Percentiles rank a stretch among this genome's conserved stretches.
phyloP scores from a whole-genome alignment of 2,113 vertebrate genomes.

The Anguilla japonica region DNA sequence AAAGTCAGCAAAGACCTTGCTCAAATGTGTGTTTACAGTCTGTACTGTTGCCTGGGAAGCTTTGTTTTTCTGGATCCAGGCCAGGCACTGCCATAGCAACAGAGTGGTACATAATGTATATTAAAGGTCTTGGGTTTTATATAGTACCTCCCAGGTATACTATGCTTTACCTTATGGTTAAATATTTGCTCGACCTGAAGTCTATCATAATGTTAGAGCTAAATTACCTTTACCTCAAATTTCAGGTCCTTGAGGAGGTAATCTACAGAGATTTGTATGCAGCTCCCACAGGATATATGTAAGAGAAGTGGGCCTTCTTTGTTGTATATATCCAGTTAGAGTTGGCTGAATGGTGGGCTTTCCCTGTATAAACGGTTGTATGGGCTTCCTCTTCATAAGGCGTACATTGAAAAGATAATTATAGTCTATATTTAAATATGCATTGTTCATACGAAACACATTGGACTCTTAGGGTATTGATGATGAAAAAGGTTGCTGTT shows the following conservation, averaged over 20 bases:
- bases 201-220: not conserved
- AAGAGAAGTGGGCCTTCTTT: not conserved
- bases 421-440: no score
- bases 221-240: not conserved
- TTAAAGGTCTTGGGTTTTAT: not conserved
- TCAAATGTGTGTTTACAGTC: constrained; percentile 22
- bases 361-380: no score
- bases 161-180: not conserved
- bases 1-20: constrained; percentile 30
- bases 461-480: no score
- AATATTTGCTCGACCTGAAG: not conserved
- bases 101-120: constrained; percentile 8
- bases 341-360: not conserved
- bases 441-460: no score
- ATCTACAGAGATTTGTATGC: not conserved
- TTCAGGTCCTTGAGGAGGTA: not conserved
- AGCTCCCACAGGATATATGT: not conserved
- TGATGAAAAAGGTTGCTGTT: no score
- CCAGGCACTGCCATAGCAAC: constrained; percentile 19
- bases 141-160: not conserved
- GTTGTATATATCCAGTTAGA: not conserved
- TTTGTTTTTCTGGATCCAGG: constrained; percentile 34
- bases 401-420: not conserved
- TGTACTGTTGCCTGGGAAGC: constrained; percentile 35
- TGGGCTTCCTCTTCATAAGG: not conserved